These are phyloP conservation scores for Candidula unifasciata DNA, from an alignment of 2,888 invertebrate species.

Conservation along the genomic window DNA sequence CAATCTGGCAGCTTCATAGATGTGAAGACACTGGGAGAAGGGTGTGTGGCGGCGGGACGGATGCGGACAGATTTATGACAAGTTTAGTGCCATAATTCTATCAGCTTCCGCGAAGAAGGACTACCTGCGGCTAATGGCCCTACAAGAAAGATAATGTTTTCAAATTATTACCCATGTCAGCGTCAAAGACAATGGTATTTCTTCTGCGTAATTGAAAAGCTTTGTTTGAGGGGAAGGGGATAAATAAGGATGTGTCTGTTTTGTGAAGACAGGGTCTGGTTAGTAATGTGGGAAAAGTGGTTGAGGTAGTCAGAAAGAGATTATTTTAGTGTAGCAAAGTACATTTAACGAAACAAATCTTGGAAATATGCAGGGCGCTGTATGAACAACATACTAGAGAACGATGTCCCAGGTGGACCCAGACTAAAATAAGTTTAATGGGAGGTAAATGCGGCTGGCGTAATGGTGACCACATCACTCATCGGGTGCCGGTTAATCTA, in stretches of 20 bases:
- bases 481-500: too few species aligned
- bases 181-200: conserved; percentile 27
- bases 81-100: conserved; percentile 35
- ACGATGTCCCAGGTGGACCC: too few species aligned
- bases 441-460: too few species aligned
- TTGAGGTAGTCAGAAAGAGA: not conserved
- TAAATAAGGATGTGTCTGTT: not conserved
- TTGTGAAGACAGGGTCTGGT: not conserved
- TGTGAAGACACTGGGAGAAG: too few species aligned
- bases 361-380: not conserved
- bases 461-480: too few species aligned
- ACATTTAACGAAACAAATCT: not conserved
- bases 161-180: conserved; percentile 36
- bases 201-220: conserved; percentile 36
- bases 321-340: conserved; percentile 2
- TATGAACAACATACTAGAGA: too few species aligned
- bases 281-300: conserved; percentile 26
- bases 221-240: conserved; percentile 10
- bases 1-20: not conserved
- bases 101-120: conserved; percentile 13
- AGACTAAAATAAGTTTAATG: too few species aligned
- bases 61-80: conserved; percentile 29
- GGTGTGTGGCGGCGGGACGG: not conserved
- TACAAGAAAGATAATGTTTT: not conserved
- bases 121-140: not conserved